These are phyloP conservation scores for Ochropacha duplaris DNA, from an alignment of 2,888 invertebrate genomes.

Conservation along the genomic window DNA sequence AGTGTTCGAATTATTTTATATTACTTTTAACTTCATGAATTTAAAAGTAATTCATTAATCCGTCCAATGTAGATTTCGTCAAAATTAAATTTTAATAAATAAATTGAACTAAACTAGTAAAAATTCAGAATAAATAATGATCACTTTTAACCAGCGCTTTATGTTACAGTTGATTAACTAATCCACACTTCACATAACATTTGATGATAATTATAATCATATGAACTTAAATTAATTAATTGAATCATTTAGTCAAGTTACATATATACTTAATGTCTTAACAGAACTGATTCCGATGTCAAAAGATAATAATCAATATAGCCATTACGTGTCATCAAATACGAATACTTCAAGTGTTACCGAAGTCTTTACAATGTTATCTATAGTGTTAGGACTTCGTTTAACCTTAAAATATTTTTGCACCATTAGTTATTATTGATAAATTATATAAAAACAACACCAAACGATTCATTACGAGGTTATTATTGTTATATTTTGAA, in stretches of 20 bases:
- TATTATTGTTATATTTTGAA: constrained; percentile 10
- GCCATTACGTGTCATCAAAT: background rate
- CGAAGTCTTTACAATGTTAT: background rate
- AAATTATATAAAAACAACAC: constrained; percentile 40
- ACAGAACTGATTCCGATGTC: background rate
- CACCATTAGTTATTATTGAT: constrained; percentile 52
- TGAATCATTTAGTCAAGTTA: background rate
- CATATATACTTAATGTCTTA: background rate
- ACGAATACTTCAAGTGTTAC: background rate
- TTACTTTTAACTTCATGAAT: no score
- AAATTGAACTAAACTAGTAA: background rate
- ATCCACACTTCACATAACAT: constrained; percentile 19
- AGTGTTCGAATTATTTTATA: background rate
- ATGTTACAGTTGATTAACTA: constrained; percentile 43
- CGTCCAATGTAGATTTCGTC: background rate
- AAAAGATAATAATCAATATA: background rate
- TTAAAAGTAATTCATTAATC: background rate
- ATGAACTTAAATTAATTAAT: constrained; percentile 2
- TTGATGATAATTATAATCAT: constrained; percentile 13
- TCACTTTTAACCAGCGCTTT: constrained; percentile 40
- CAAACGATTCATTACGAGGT: constrained; percentile 25
- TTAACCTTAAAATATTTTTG: constrained; percentile 52
- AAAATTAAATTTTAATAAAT: background rate
- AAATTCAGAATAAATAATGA: background rate
- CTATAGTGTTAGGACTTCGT: background rate